Conservation (phyloP, 2,113 vertebrate species). For the Malurus alboscapulatus region DNA sequence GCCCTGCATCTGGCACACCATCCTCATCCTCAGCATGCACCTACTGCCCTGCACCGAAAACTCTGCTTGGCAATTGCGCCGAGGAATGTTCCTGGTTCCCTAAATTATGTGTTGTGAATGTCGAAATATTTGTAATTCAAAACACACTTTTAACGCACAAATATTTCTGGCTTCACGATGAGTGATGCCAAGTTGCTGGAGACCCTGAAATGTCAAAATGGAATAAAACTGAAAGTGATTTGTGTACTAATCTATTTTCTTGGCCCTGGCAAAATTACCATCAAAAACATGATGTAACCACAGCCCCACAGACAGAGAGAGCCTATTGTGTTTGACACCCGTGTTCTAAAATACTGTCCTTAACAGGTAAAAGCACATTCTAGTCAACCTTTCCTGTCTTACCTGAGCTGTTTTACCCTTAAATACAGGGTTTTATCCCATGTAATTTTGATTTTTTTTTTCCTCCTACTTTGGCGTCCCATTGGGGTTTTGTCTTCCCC, state of each 20-base stretch:
- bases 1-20: background rate
- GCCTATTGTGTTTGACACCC: background rate
- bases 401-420: background rate
- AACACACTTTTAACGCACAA: background rate
- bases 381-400: background rate
- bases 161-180: background rate
- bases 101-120: background rate
- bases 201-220: conserved; percentile 36
- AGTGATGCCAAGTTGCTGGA: conserved; percentile 7
- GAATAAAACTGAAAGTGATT: conserved; percentile 31
- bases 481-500: background rate
- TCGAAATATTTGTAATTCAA: conserved; percentile 5
- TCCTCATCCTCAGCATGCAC: background rate
- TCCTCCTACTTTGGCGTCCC: background rate
- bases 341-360: background rate
- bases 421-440: background rate
- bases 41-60: background rate
- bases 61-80: background rate
- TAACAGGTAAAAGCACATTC: background rate
- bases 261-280: background rate
- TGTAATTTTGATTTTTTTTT: background rate
- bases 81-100: background rate
- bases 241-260: background rate
- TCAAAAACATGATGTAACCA: background rate
- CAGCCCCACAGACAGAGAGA: background rate